phyloP scores from a whole-genome alignment of 1,140 invertebrate genomes.

The Drosophila leontia region DNA sequence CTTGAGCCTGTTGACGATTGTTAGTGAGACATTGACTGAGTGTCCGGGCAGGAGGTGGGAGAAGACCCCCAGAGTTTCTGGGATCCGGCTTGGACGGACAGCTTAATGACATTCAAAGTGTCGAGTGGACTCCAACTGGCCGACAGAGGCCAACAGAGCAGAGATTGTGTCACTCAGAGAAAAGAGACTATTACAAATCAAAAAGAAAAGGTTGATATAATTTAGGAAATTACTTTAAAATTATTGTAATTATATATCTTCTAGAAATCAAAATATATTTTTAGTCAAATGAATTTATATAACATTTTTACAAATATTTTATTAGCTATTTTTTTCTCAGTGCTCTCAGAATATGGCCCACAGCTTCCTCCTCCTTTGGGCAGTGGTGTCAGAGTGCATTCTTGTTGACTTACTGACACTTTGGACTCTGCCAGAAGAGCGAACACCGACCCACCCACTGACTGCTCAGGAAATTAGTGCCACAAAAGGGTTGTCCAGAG shows the following conservation, averaged over 20 bases:
- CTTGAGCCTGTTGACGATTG: conserved; percentile 82
- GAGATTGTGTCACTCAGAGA: conserved; percentile 33
- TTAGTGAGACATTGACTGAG: conserved; percentile 82
- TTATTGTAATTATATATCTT: too few relatives aligned
- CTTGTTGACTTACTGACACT: conserved; percentile 82
- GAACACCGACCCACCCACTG: conserved; percentile 8
- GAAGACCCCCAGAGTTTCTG: conserved; percentile 5
- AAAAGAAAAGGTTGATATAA: too few relatives aligned
- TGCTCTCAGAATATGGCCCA: conserved; percentile 4
- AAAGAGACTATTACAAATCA: background rate
- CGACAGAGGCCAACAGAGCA: conserved; percentile 23
- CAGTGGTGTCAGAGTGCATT: conserved; percentile 74
- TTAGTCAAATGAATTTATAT: background rate
- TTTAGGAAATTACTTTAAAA: too few relatives aligned
- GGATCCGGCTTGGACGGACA: conserved; percentile 37
- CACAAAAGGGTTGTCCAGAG: conserved; percentile 55
- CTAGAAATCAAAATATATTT: background rate
- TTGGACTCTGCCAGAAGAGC: conserved; percentile 60
- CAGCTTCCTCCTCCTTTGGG: conserved; percentile 33
- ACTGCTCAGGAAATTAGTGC: conserved; percentile 69
- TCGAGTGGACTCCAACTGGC: conserved; percentile 65
- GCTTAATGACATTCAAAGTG: conserved; percentile 82
- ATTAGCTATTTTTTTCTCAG: background rate
- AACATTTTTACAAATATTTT: background rate
- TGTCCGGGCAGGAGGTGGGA: conserved; percentile 39